phyloP scores from a whole-genome alignment of 2,888 invertebrate genomes.

The Idaea biselata region DNA sequence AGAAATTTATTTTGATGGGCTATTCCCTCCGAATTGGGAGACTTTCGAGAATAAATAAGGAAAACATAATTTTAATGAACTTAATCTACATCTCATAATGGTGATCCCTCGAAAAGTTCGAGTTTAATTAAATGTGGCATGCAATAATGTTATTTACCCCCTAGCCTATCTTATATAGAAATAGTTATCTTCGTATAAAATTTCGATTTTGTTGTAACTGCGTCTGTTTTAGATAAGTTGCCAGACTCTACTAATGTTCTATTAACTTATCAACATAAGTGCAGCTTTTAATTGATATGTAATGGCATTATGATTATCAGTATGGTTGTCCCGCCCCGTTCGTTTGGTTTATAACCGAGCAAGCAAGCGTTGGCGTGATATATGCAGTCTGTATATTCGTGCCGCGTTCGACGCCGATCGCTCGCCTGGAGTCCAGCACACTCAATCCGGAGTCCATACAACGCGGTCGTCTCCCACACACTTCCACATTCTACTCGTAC shows the following conservation, averaged over 20 bases:
- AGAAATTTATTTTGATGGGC: background rate
- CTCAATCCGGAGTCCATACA: conserved; percentile 49
- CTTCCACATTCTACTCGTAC: conserved; percentile 62
- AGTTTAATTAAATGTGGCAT: background rate
- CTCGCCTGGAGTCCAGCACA: conserved; percentile 36
- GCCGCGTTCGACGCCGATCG: conserved; percentile 28
- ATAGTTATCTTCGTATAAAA: background rate
- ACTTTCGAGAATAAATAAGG: background rate
- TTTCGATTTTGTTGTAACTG: background rate
- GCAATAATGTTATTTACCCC: background rate
- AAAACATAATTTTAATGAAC: conserved; percentile 1
- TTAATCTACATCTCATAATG: background rate
- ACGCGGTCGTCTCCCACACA: conserved; percentile 46
- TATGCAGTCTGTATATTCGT: background rate
- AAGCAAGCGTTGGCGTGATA: conserved; percentile 15
- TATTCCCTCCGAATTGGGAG: conserved; percentile 1
- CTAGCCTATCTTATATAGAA: background rate
- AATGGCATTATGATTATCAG: conserved; percentile 25
- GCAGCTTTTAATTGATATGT: conserved; percentile 64
- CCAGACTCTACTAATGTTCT: conserved; percentile 53
- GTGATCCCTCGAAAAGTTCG: background rate
- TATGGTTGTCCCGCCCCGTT: conserved; percentile 42
- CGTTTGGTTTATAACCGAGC: conserved; percentile 56
- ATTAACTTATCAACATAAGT: conserved; percentile 60
- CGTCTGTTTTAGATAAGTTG: conserved; percentile 34